Evolutionary conservation across 2,888 invertebrate genomes (phyloP), one percentile per base, ranked within the genome.

Genomic region (Xanthorhoe designata): DNA sequence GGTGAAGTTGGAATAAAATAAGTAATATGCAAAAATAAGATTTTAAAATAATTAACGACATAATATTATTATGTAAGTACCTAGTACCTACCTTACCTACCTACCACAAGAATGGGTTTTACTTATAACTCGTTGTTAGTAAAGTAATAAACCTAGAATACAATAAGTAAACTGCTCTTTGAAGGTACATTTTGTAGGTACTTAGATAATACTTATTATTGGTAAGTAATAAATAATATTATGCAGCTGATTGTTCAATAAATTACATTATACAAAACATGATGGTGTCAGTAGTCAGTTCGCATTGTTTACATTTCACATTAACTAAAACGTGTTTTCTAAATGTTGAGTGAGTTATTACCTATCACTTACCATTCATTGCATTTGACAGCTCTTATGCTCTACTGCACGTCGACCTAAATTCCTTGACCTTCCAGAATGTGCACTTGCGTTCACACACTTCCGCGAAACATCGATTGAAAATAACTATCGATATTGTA

Each of bases 341-440:
- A 66, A 71, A 45, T 56, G 62, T 66, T 69, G 55, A 68, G 57
- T 69, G 55, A 68, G 57, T 69, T 24, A 24, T 24, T 4, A 24
- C n/a, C n/a, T 69, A 72, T 68, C 66, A 59, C 83, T 85, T 81
- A 85, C 84, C 82, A 74, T 77, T 75, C 50, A 69, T 51, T 73
- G 74, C 70, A 67, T 69, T 69, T 65, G 66, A 71, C 53, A 63
- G 73, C 65, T 61, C 66, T 66, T 66, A 61, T 70, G 77, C 74
- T 73, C 70, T 63, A 76, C 78, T 70, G 69, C 75, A 79, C 75
- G 63, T 61, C 76, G 67, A 79, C 79, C 75, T 66, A 78, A 75
- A 75, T 78, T 81, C 80, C 85, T 85, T 82, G 84, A 85, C 84
- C 84, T 87, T 84, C 81, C 83, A 78, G 82, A 82, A 77, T 57